phyloP scores from a whole-genome alignment of 2,113 vertebrate genomes.

The Hepsetus odoe region DNA sequence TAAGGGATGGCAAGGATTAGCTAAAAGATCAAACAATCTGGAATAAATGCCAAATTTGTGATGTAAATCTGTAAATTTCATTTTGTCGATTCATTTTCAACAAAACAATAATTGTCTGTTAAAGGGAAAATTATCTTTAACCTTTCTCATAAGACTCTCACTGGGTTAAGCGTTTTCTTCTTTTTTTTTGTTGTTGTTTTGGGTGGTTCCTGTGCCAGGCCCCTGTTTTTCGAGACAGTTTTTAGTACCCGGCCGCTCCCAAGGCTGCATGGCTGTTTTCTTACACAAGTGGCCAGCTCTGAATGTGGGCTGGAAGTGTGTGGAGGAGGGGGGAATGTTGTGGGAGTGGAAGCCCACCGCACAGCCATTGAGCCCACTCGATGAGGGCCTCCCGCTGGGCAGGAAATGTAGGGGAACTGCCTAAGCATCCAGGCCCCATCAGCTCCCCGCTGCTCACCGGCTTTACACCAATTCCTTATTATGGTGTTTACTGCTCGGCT shows the following conservation, averaged over 20 bases:
- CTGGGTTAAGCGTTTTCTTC: too few relatives aligned
- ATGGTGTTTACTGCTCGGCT: slow-evolving; percentile 90
- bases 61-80: too few relatives aligned
- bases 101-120: too few relatives aligned
- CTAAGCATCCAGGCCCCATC: slow-evolving; percentile 85
- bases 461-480: slow-evolving; percentile 92
- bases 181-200: too few relatives aligned
- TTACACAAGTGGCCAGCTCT: slow-evolving; percentile 57
- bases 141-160: too few relatives aligned
- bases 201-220: neutral
- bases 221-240: neutral
- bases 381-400: slow-evolving; percentile 87
- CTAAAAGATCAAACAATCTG: too few relatives aligned
- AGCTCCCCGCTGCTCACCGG: slow-evolving; percentile 89
- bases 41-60: too few relatives aligned
- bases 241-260: neutral
- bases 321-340: slow-evolving; percentile 67
- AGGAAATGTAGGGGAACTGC: slow-evolving; percentile 94
- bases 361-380: slow-evolving; percentile 79
- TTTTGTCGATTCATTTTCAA: too few relatives aligned
- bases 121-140: too few relatives aligned
- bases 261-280: slow-evolving; percentile 54
- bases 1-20: too few relatives aligned
- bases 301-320: slow-evolving; percentile 44
- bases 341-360: slow-evolving; percentile 76